These are phyloP conservation scores for Callipepla californica DNA, from an alignment of 2,113 vertebrate genomes.

Conservation along the genomic window DNA sequence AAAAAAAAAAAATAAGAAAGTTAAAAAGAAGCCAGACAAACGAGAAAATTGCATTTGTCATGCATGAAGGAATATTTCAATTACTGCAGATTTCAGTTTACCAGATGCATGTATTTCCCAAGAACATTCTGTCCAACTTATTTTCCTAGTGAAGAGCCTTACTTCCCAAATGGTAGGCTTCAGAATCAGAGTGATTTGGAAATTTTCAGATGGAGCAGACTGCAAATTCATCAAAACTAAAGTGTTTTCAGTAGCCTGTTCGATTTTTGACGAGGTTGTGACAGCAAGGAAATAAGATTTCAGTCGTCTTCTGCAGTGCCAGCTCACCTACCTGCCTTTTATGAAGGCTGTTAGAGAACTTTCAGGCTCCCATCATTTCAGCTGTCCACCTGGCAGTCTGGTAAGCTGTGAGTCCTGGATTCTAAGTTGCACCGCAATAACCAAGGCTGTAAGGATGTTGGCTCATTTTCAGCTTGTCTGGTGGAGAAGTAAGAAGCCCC, in stretches of 20 bases:
- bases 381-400: neutral
- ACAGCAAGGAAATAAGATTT: neutral
- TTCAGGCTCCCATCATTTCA: neutral
- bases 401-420: neutral
- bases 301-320: neutral
- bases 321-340: neutral
- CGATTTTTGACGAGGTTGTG: neutral
- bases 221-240: neutral
- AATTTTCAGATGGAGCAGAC: neutral
- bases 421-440: neutral
- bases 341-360: neutral
- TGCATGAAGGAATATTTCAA: conserved; percentile 19
- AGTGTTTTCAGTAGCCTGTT: neutral
- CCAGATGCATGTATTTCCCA: neutral
- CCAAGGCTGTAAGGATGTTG: neutral
- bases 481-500: neutral
- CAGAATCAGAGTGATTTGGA: neutral
- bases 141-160: neutral
- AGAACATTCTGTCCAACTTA: neutral
- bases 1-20: conserved; percentile 24
- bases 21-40: neutral
- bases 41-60: neutral
- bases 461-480: neutral
- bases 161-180: neutral
- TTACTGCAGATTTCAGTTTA: neutral